Evolutionary conservation across 35 echinoderm and acorn worm genomes (phyloP), one percentile per base, ranked within the genome.

Genomic region (Patiria miniata): DNA sequence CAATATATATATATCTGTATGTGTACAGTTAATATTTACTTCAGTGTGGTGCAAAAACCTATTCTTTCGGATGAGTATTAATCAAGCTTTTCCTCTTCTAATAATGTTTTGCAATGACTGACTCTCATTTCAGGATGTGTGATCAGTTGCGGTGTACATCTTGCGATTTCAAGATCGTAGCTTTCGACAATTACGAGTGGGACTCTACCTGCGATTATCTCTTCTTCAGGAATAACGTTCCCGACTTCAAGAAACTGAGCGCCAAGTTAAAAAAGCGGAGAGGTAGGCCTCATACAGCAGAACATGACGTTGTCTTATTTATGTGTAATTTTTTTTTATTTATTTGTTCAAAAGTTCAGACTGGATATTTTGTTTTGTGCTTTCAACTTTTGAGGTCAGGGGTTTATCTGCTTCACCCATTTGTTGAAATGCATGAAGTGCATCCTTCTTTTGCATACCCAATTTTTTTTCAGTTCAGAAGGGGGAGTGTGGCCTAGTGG

Each of bases 211-310:
- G 95, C 81, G 93, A 98, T 51, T 98, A 98, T 39, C 87, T 98
- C 17, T 98, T 98, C 83, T 88, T 98, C 38, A 98, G 95, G 80
- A 98, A 98, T 69, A 98, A 98, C 82, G 95, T 98, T 65, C 95
- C 95, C 37, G 95, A 98, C 77, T 94, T 94, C 79, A 57, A 98
- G 52, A 98, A 87, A 73, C 82, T 98, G 21, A 86, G 92, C 80
- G 77, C 91, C 39, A 98, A 98, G 81, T 81, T 98, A 39, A 94
- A 89, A 76, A 98, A 83, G 55, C 88, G 89, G 55, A 94, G 91
- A 89, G 95, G 95, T 98, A 83, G 51, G 78, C 77, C 23, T 19
- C 14, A 28, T 8, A 36, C 17, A 81, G 14, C 8, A 30, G 21
- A 6, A 33, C 26, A 78, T 15, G 18, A 30, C 34, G 9, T 77